Evolutionary conservation across 2,888 invertebrate species (phyloP), one percentile per base, ranked within the genome.

Genomic region (Octonoba sinensis): DNA sequence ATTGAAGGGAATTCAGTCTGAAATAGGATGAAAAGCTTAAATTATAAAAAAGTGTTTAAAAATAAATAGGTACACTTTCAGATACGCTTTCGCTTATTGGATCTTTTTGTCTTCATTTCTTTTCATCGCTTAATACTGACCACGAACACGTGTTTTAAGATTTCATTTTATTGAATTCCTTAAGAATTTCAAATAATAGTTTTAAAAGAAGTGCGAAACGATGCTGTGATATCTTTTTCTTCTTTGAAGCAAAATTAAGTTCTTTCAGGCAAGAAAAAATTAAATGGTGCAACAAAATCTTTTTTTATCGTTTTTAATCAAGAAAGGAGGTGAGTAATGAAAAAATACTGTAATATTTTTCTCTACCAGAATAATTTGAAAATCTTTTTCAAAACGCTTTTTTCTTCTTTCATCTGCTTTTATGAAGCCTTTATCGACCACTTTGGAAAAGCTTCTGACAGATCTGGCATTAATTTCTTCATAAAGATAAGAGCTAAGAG

Each of bases 71-170:
- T 22, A 16, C 62, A 1, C 20, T 54, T 54, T 54, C 18, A 15
- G 54, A 18, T 54, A 54, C 18, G 56, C 62, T 73, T 73, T 56
- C 36, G n/a, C 44, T 60, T 54, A 64, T 49, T 22, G 46, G 64
- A 54, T 73, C 73, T 73, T 64, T 64, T 44, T 54, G 20, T 73
- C 36, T 56, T 69, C 44, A 56, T 69, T 54, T n/a, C 54, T 54
- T 62, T 64, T 62, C 62, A 60, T 60, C 49, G 59, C 54, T 46
- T 47, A 24, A 27, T 64, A 44, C 62, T 60, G 51, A 71, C 64
- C 73, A 20, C 44, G 44, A 44, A 56, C 73, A 64, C 64, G 22
- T 64, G 73, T 64, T 46, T 64, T 64, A 15, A 15, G 16, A 44
- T 15, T 36, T 16, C 15, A 64, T 64, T 44, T 36, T 36, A 36